Evolutionary conservation across 1,140 invertebrate species (phyloP).

Genomic region (Aradophagus sp.): DNA sequence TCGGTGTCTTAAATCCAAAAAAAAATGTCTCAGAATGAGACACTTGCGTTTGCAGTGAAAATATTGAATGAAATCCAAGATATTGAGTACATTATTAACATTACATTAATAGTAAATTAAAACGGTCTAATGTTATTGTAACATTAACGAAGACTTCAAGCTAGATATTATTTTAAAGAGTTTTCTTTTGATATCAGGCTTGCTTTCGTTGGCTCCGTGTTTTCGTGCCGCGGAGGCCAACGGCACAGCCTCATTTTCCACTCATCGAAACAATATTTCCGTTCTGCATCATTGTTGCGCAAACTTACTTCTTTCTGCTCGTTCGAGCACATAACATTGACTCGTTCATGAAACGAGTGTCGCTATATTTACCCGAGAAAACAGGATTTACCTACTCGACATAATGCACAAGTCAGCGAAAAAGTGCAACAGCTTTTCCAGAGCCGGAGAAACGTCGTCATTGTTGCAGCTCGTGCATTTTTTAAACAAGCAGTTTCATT

Average conservation of each 20-base stretch:
- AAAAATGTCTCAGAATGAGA: too few species aligned
- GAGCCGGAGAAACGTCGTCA: neutral
- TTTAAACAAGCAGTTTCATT: neutral
- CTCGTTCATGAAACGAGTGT: conserved; percentile 47
- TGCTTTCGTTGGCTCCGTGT: conserved; percentile 12
- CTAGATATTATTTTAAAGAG: too few species aligned
- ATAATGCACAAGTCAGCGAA: conserved; percentile 24
- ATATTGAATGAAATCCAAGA: too few species aligned
- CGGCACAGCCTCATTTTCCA: conserved; percentile 31
- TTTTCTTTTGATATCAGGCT: too few species aligned
- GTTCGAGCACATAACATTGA: conserved; percentile 45
- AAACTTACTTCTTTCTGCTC: conserved; percentile 49
- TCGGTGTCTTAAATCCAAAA: too few species aligned
- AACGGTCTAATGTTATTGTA: too few species aligned
- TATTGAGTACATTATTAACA: too few species aligned
- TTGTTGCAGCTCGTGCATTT: neutral
- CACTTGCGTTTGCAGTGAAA: too few species aligned
- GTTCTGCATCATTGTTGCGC: conserved; percentile 50
- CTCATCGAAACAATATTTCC: conserved; percentile 52
- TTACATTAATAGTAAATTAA: too few species aligned
- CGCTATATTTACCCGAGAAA: conserved; percentile 49
- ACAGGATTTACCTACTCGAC: conserved; percentile 47
- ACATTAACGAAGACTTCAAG: too few species aligned
- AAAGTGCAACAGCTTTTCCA: conserved; percentile 15
- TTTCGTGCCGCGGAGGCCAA: conserved; percentile 24